Evolutionary conservation across 2,888 invertebrate genomes (phyloP).

Genomic region (Mimas tiliae): DNA sequence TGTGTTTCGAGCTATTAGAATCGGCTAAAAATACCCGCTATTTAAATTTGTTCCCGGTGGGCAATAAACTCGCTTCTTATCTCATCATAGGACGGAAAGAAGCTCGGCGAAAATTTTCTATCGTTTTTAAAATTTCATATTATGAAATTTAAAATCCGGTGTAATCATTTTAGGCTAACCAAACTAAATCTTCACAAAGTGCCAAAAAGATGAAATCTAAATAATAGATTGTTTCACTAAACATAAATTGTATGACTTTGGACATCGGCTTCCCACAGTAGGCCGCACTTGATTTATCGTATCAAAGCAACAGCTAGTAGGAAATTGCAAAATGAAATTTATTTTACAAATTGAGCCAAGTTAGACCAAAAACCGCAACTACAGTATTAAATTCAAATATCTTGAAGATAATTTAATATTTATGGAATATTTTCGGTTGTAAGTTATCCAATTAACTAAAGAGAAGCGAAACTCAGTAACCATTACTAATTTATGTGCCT

Average conservation of each 20-base stretch:
- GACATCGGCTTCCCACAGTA: slow-evolving; percentile 16
- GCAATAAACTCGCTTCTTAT: too few relatives aligned
- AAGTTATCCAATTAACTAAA: neutral
- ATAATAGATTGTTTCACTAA: slow-evolving; percentile 1
- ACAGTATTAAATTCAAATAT: neutral
- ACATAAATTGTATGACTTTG: slow-evolving; percentile 22
- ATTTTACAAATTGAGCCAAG: slow-evolving; percentile 1
- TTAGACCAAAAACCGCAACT: neutral
- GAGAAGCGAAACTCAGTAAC: neutral
- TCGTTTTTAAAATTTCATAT: too few relatives aligned
- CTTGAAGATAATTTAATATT: neutral
- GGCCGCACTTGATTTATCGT: neutral
- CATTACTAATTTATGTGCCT: neutral
- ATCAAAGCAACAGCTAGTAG: neutral
- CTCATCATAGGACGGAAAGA: too few relatives aligned
- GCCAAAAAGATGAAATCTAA: neutral
- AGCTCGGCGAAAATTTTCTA: too few relatives aligned
- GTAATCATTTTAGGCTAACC: too few relatives aligned
- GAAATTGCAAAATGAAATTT: slow-evolving; percentile 7
- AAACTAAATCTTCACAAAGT: neutral
- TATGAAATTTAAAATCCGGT: too few relatives aligned
- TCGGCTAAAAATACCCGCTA: too few relatives aligned
- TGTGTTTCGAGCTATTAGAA: too few relatives aligned
- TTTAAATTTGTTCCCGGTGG: too few relatives aligned
- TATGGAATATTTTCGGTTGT: neutral